Evolutionary conservation across 2,113 vertebrate species (phyloP).

Genomic region (Platysteira castanea): DNA sequence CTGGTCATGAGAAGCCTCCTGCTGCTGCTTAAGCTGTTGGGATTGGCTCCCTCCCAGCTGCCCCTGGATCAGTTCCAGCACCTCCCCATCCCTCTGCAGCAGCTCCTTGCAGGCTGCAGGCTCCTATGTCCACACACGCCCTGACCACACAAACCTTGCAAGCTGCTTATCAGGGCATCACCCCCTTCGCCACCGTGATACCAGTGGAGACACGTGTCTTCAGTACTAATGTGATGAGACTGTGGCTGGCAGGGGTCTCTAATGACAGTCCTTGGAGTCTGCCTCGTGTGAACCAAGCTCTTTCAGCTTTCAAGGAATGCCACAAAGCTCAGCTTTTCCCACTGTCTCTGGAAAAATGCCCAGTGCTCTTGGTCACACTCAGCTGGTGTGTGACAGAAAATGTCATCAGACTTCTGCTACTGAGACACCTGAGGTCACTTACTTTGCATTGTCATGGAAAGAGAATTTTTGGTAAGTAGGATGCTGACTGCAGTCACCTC

Average conservation of each 20-base stretch:
- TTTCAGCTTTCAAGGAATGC: neutral
- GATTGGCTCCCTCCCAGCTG: neutral
- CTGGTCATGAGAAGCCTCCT: neutral
- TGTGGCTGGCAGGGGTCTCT: neutral
- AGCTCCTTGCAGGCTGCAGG: neutral
- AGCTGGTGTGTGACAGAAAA: neutral
- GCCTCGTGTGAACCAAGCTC: accelerated
- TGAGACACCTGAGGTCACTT: neutral
- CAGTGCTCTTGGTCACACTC: neutral
- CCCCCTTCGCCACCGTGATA: neutral
- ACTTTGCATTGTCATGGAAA: neutral
- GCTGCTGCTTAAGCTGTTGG: neutral
- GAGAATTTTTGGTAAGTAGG: neutral
- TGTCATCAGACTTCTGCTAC: neutral
- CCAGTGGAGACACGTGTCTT: neutral
- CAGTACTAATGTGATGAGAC: accelerated
- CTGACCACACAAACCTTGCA: neutral
- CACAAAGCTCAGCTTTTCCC: neutral
- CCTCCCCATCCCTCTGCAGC: neutral
- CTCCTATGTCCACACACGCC: accelerated
- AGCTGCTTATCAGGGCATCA: neutral
- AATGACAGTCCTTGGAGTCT: neutral
- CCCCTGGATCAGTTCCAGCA: neutral
- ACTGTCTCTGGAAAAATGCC: neutral
- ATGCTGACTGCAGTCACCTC: neutral